Percentiles rank a stretch among this genome's conserved stretches.
These are phyloP conservation scores for Pseudopleuronectes americanus DNA, from an alignment of 2,797 vertebrate species.

Conservation along the genomic window DNA sequence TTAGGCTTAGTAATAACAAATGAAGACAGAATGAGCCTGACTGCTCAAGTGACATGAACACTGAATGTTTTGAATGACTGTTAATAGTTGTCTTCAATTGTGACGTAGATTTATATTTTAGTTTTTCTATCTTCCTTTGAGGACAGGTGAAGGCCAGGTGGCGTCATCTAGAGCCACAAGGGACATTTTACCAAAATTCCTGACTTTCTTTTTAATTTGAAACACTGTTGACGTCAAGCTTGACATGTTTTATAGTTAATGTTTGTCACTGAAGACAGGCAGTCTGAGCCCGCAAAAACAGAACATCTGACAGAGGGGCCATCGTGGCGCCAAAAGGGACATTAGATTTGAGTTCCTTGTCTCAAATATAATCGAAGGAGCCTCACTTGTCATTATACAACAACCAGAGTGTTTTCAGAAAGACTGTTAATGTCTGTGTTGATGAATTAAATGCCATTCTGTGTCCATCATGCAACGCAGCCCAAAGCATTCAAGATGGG, in stretches of 20 bases:
- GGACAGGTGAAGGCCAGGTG: background rate
- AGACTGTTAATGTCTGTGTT: slow-evolving; percentile 57
- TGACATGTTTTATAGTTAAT: slow-evolving; percentile 29
- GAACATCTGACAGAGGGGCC: slow-evolving; percentile 37
- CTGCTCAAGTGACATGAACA: background rate
- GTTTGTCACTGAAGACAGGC: slow-evolving; percentile 40
- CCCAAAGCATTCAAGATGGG: slow-evolving; percentile 67
- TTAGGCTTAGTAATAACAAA: background rate
- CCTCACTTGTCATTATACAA: slow-evolving; percentile 41
- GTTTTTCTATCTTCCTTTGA: slow-evolving; percentile 16
- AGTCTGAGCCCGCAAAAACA: slow-evolving; percentile 22
- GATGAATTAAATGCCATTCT: slow-evolving; percentile 69
- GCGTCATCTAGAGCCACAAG: slow-evolving; percentile 12
- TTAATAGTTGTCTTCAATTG: background rate
- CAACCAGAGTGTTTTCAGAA: slow-evolving; percentile 40
- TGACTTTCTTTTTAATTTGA: slow-evolving; percentile 45
- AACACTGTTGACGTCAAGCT: slow-evolving; percentile 35
- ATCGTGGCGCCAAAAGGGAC: slow-evolving; percentile 44
- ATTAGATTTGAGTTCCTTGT: slow-evolving; percentile 50
- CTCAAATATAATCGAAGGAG: slow-evolving; percentile 48
- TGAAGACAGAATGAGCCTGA: slow-evolving; percentile 3
- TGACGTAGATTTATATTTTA: background rate
- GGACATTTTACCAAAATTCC: slow-evolving; percentile 31
- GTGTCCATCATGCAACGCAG: slow-evolving; percentile 49
- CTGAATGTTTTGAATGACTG: slow-evolving; percentile 14